These are phyloP conservation scores for Halcyon chelicuti DNA, from an alignment of 2,797 vertebrate genomes.

Conservation along the genomic window DNA sequence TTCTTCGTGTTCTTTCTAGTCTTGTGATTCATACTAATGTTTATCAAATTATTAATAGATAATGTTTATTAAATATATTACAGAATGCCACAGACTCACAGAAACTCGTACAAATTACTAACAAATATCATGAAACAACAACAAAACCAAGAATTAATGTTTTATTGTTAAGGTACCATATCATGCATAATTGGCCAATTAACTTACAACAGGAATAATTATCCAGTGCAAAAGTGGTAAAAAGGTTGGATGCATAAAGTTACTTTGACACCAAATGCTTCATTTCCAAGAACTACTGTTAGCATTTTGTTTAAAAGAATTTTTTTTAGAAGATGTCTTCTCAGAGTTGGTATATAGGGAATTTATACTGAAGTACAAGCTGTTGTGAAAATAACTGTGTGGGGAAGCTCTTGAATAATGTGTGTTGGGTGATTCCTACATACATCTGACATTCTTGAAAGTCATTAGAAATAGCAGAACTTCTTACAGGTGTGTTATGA, in stretches of 20 bases:
- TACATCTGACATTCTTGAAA: not conserved
- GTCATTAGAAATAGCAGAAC: not conserved
- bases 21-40: not conserved
- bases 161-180: not conserved
- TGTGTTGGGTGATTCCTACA: not conserved
- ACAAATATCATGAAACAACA: not conserved
- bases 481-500: not conserved
- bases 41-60: not conserved
- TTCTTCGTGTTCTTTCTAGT: not conserved
- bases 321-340: not conserved
- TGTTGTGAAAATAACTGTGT: not conserved
- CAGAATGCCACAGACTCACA: not conserved
- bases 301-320: not conserved
- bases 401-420: not conserved
- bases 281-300: not conserved
- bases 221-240: not conserved
- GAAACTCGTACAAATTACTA: not conserved
- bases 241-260: not conserved
- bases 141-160: not conserved
- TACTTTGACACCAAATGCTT: not conserved
- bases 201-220: not conserved
- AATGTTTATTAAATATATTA: not conserved
- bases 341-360: not conserved
- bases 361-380: not conserved
- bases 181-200: not conserved